Base-by-base conservation (phyloP, 2,888 invertebrate genomes). In the Merodon equestris region DNA sequence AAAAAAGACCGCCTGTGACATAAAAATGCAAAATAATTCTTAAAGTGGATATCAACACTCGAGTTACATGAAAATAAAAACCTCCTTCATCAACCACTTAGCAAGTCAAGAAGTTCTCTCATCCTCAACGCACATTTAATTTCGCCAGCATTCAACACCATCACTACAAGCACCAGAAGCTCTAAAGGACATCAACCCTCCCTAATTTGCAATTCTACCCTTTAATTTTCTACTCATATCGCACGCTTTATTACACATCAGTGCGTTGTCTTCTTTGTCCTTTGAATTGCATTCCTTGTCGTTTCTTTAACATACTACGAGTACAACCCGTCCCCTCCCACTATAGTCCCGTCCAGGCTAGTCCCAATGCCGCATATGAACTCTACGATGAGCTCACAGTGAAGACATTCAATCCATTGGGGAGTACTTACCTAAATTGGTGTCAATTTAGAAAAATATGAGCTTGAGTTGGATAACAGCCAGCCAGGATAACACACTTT, bases 371-470 rank as follows among this genome's bases (percentile, higher is more conserved):
- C 51, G 51, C 34, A 56, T 60, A 48, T 61, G 54, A 51, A 66
- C 7, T 19, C 40, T 51, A 40, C 5, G 40, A 9, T n/a, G 3
- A 66, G 77, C 51, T 67, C 66, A 61, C 72, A 72, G 57, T 51
- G 40, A 73, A 63, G 74, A 74, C 79, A 79, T 74, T 79, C 58
- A 56, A 74, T 74, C 64, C 79, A 74, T 73, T 58, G 73, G 79
- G 79, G 79, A 64, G 68, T 79, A 68, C 79, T 79, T 70, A 79
- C 27, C 73, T 79, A 79, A 79, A 79, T 79, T 79, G 79, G 64
- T 74, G 64, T 74, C 79, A 79, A 79, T 74, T 79, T 79, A 74
- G 68, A 79, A 79, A 74, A 73, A 74, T 74, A 64, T 74, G 63
- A 72, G 61, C 54, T 58, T 56, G 47, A 48, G 44, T 50, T 27